Evolutionary conservation across 1,140 invertebrate genomes (phyloP), one percentile per base, ranked within the genome.

Genomic region (Scaptomyza hsui): DNA sequence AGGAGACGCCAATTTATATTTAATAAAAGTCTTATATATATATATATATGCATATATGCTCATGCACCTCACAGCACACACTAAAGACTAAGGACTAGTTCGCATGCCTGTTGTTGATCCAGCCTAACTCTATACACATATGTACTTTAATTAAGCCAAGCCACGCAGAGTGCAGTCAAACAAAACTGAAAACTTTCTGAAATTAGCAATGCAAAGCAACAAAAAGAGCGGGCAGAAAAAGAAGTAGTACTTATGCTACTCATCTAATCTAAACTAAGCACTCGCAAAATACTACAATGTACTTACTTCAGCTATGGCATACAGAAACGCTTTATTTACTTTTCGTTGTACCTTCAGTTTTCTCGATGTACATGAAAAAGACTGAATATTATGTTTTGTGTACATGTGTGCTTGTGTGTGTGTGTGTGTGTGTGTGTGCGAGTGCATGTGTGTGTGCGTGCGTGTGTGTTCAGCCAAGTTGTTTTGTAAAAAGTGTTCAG

Each of bases 1-100:
- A 99, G 93, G 99, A 99, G 93, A 98, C 97, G 90, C 99, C 99
- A 76, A 97, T 99, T 92, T 99, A 99, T 93, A 99, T 99, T 92
- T 97, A 96, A 95, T n/a, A 44, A 67, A 37, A n/a, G 4, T 9
- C 26, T 29, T 29, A 53, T 44, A 49, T 52, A 9, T 29, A 29
- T 21, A 21, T 32, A 19, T 18, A 49, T 39, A 45, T 62, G 63
- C 59, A 63, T 53, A 64, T 67, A 60, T 65, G 24, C 42, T 55
- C 59, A 78, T 52, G 29, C 39, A 65, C 16, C 65, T 45, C 24
- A 21, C 13, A 21, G 29, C 39, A 47, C 42, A 47, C 26, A 57
- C 19, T 39, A 7, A 32, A 35, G 37, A 42, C 15, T 39, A 16
- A 32, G 47, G 48, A 42, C 15, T 26, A 16, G 21, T 12, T n/a